phyloP scores from a whole-genome alignment of 2,113 vertebrate genomes.

The Spea multiplicata region DNA sequence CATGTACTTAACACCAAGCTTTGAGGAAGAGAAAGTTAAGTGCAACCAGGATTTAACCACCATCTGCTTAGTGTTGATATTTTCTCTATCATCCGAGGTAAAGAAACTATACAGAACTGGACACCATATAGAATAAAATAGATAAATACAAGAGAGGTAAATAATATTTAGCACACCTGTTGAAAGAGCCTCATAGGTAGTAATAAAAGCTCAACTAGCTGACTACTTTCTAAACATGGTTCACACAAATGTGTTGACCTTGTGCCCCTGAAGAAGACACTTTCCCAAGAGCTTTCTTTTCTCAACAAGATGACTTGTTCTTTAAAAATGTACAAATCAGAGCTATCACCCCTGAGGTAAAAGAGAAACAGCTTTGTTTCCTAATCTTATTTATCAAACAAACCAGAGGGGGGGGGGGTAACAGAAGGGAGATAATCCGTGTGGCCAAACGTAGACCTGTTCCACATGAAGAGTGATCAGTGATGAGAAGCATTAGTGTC shows the following conservation, averaged over 20 bases:
- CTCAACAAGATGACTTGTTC: slow-evolving; percentile 16
- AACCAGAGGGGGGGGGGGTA: slow-evolving; percentile 2
- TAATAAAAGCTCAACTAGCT: background rate
- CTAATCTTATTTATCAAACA: slow-evolving; percentile 41
- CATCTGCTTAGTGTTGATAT: slow-evolving; percentile 35
- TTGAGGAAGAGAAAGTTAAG: slow-evolving; percentile 30
- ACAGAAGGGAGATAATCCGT: background rate
- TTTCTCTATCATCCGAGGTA: slow-evolving; percentile 14
- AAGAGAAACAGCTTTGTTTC: slow-evolving; percentile 29
- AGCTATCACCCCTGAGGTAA: slow-evolving; percentile 26
- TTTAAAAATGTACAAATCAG: slow-evolving; percentile 36
- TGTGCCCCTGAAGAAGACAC: slow-evolving; percentile 1
- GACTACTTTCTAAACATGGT: background rate
- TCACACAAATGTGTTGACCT: slow-evolving; percentile 22
- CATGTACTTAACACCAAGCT: slow-evolving; percentile 46
- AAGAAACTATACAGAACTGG: background rate
- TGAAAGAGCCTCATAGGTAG: background rate
- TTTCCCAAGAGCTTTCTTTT: slow-evolving; percentile 31
- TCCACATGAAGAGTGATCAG: background rate
- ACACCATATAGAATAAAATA: background rate
- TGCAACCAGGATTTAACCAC: slow-evolving; percentile 5
- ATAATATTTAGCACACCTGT: slow-evolving; percentile 1
- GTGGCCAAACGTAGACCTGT: slow-evolving; percentile 4
- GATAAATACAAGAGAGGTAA: slow-evolving; percentile 5
- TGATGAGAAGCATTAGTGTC: slow-evolving; percentile 14